Conservation (phyloP, 2,888 invertebrate species). For the Strigamia maritima region DNA sequence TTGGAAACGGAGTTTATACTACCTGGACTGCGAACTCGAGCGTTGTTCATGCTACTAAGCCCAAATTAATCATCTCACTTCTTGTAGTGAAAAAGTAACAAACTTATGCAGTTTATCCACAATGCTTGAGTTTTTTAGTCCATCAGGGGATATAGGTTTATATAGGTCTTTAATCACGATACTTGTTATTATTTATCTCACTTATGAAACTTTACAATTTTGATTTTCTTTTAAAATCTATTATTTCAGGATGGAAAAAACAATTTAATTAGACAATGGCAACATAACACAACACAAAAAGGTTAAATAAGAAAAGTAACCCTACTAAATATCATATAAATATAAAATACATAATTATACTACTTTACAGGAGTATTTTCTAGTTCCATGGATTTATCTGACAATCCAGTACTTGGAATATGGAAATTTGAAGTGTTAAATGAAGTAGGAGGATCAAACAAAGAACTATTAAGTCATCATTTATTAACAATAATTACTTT, state of each 20-base stretch:
- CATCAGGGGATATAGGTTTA: too few species aligned
- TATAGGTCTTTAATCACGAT: too few species aligned
- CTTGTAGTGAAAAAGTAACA: too few species aligned
- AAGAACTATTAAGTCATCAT: not conserved
- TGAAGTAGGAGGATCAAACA: not conserved
- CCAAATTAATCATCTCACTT: too few species aligned
- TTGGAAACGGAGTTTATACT: too few species aligned
- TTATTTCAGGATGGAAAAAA: not conserved
- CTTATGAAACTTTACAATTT: too few species aligned
- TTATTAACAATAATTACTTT: not conserved
- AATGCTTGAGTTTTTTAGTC: too few species aligned
- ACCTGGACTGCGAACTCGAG: too few species aligned
- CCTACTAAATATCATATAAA: not conserved
- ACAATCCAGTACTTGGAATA: not conserved
- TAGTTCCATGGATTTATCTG: not conserved
- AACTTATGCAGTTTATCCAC: too few species aligned
- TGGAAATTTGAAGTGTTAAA: not conserved
- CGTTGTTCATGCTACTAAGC: too few species aligned
- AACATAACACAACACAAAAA: not conserved
- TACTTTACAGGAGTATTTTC: not conserved
- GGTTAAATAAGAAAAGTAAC: not conserved
- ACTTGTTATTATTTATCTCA: too few species aligned
- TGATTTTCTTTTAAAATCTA: too few species aligned
- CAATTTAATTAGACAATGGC: not conserved
- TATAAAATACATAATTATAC: not conserved